Evolutionary conservation across 2,113 vertebrate species (phyloP), one percentile per base, ranked within the genome.

Genomic region (Hypanus sabinus): DNA sequence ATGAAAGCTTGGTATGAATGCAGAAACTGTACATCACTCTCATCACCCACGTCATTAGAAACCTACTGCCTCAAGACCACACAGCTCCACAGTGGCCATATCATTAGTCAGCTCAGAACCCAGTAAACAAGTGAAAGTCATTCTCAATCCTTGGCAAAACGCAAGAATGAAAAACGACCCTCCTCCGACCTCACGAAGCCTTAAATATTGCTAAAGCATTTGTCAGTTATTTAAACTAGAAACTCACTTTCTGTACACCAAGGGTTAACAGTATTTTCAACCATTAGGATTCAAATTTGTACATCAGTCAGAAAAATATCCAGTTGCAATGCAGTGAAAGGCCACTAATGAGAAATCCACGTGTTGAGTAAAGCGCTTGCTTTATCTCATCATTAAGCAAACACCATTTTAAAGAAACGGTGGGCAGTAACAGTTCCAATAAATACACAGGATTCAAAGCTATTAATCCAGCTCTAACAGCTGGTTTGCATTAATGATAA

Each of bases 301-400:
- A 90, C 60, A 33, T n/a, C 60, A 68, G 60, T 90, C 62, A 27
- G 85, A 65, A 90, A 46, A 65, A 33, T 33, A 65, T 62, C 30
- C 57, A 5, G 85, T 90, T 62, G 30, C 57, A 90, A 27, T 68
- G 30, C 85, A 33, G 57, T 65, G 57, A 27, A 65, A 65, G 60
- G 11, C 85, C 60, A 16, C 16, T 33, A 90, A 90, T 90, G 60
- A 90, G 30, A 90, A 90, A 68, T n/a, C 30, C 85, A 68, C 60
- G 30, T 36, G 85, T n/a, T 90, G 85, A 90, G 60, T 12, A 68
- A 90, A 90, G 65, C 85, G 16, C 65, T 90, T 90, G 85, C 14
- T 68, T 90, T 65, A 90, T 90, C 85, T 90, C 30, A 65, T 90
- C 85, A 90, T 68, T 90, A 90, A 68, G 60, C 57, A 90, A 65